Conservation (phyloP, 1,140 invertebrate species). For the Tigriopus japonicus region DNA sequence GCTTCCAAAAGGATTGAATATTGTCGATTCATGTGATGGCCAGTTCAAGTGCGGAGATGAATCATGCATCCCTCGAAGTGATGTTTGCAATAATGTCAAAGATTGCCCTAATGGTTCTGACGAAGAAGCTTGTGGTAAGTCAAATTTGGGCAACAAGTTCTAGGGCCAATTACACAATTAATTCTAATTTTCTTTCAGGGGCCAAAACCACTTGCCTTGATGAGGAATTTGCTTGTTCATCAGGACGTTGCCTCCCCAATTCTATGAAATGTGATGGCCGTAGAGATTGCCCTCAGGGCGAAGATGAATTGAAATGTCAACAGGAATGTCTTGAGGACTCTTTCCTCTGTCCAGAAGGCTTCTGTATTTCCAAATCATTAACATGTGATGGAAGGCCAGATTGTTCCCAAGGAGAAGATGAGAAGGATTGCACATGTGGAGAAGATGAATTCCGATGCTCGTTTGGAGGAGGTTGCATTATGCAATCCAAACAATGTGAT, state of each 20-base stretch:
- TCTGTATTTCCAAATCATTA: slow-evolving; percentile 35
- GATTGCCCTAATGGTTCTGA: neutral
- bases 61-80: neutral
- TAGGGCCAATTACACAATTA: too few relatives aligned
- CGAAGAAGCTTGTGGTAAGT: neutral
- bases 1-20: neutral
- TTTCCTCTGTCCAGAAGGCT: slow-evolving; percentile 24
- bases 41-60: neutral
- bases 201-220: too few relatives aligned
- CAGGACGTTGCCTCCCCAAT: slow-evolving; percentile 37
- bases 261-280: slow-evolving; percentile 27
- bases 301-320: slow-evolving; percentile 28
- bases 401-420: neutral
- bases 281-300: slow-evolving; percentile 26
- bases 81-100: neutral
- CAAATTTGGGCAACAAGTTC: too few relatives aligned
- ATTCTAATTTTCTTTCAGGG: too few relatives aligned
- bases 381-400: slow-evolving; percentile 16
- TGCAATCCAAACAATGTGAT: neutral
- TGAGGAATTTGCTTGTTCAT: slow-evolving; percentile 17
- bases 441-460: neutral
- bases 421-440: neutral
- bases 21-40: neutral
- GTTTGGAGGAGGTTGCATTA: slow-evolving; percentile 6
- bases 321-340: neutral